Evolutionary conservation across 1,140 invertebrate species (phyloP).

Genomic region (Drosophila bocqueti): DNA sequence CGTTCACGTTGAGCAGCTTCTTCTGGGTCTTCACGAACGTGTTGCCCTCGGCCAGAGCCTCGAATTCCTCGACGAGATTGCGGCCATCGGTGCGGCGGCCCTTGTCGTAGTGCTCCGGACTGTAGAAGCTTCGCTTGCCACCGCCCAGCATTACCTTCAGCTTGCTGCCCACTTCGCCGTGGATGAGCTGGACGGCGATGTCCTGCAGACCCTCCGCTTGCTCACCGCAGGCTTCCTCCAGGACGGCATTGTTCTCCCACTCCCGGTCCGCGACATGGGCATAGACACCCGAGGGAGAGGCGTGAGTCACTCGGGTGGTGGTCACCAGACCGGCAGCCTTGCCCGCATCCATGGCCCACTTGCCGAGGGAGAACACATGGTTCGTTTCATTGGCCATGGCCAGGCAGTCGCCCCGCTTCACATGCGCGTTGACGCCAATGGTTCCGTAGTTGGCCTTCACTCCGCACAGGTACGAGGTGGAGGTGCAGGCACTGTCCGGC

Average conservation of each 20-base stretch:
- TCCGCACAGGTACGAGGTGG: conserved; percentile 93
- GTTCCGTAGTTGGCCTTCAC: conserved; percentile 93
- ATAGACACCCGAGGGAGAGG: conserved; percentile 91
- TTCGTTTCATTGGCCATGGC: conserved; percentile 86
- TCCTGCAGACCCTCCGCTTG: conserved; percentile 87
- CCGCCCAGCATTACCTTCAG: conserved; percentile 91
- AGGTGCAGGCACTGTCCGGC: conserved; percentile 91
- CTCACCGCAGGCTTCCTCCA: conserved; percentile 83
- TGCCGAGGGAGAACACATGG: conserved; percentile 88
- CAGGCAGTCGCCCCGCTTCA: conserved; percentile 87
- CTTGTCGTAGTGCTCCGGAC: conserved; percentile 87
- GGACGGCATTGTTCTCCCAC: conserved; percentile 91
- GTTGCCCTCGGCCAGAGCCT: conserved; percentile 71
- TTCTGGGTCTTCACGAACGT: conserved; percentile 89
- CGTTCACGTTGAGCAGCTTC: conserved; percentile 83
- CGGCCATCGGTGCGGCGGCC: conserved; percentile 89
- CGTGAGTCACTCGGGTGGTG: conserved; percentile 92
- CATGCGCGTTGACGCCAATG: conserved; percentile 90
- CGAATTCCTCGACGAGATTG: conserved; percentile 90
- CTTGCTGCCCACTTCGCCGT: conserved; percentile 87
- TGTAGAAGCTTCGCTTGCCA: conserved; percentile 90
- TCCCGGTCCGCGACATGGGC: conserved; percentile 90
- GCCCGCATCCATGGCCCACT: conserved; percentile 90
- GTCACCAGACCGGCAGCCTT: conserved; percentile 92
- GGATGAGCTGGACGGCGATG: conserved; percentile 91